Percentiles rank a stretch among this genome's conserved stretches.
Conservation (phyloP, 2,113 vertebrate species). For the Psittacus erithacus region DNA sequence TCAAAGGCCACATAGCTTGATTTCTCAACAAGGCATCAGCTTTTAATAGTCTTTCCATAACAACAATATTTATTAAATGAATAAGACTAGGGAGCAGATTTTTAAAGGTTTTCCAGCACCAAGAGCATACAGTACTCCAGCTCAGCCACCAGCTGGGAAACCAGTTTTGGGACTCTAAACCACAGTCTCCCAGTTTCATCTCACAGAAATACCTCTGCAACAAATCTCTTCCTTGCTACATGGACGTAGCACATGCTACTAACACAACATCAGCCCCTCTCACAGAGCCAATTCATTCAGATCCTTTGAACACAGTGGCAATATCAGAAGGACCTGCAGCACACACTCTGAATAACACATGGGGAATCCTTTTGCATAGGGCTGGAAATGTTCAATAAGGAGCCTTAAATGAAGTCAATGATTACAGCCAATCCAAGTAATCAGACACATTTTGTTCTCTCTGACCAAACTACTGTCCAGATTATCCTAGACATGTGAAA, state of each 20-base stretch:
- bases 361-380: not conserved
- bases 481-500: constrained; percentile 1
- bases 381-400: not conserved
- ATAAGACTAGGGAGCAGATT: not conserved
- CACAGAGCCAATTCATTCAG: not conserved
- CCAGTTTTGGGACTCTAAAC: not conserved
- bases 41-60: not conserved
- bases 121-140: not conserved
- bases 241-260: rapidly evolving
- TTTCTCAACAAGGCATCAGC: not conserved
- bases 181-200: not conserved
- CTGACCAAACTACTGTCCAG: not conserved
- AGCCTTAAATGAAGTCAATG: not conserved
- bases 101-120: not conserved
- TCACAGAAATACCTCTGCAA: not conserved
- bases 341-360: rapidly evolving
- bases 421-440: constrained; percentile 24
- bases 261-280: not conserved
- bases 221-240: not conserved
- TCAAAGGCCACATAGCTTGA: not conserved
- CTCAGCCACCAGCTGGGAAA: not conserved
- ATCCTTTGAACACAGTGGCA: not conserved
- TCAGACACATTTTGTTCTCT: constrained; percentile 11
- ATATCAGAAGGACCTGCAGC: not conserved
- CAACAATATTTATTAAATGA: not conserved